Evolutionary conservation across 2,797 vertebrate species (phyloP).

Genomic region (Spinus olivaceus): DNA sequence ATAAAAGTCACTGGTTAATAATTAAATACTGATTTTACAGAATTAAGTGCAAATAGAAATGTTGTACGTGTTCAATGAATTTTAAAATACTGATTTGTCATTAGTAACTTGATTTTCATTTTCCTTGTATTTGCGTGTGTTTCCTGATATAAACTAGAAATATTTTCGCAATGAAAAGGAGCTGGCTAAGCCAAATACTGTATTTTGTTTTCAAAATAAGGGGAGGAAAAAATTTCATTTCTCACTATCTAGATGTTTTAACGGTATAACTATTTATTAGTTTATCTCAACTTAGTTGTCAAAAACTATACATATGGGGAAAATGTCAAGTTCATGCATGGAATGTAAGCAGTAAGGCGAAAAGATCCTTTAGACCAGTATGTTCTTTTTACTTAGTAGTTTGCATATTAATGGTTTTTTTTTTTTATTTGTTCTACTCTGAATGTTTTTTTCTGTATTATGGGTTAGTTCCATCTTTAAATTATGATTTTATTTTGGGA

Average conservation of each 20-base stretch:
- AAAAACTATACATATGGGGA: not conserved
- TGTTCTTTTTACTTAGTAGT: not conserved
- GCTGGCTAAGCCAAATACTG: not conserved
- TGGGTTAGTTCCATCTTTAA: not conserved
- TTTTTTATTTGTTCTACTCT: fast-evolving
- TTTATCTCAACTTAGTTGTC: not conserved
- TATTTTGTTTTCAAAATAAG: not conserved
- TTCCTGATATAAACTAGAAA: not conserved
- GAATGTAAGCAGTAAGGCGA: not conserved
- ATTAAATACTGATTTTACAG: not conserved
- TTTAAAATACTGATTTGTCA: not conserved
- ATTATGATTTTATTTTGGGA: not conserved
- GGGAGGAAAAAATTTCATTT: fast-evolving
- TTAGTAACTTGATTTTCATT: not conserved
- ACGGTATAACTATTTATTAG: not conserved
- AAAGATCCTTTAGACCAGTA: not conserved
- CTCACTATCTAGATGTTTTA: fast-evolving
- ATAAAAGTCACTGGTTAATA: not conserved
- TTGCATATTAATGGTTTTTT: not conserved
- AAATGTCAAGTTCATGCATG: not conserved
- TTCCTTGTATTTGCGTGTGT: fast-evolving
- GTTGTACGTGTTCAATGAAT: not conserved
- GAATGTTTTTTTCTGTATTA: not conserved
- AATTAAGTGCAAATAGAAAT: not conserved
- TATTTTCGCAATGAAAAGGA: not conserved